Base-by-base conservation (phyloP, 2,113 vertebrate genomes). In the Cheirogaleus medius region DNA sequence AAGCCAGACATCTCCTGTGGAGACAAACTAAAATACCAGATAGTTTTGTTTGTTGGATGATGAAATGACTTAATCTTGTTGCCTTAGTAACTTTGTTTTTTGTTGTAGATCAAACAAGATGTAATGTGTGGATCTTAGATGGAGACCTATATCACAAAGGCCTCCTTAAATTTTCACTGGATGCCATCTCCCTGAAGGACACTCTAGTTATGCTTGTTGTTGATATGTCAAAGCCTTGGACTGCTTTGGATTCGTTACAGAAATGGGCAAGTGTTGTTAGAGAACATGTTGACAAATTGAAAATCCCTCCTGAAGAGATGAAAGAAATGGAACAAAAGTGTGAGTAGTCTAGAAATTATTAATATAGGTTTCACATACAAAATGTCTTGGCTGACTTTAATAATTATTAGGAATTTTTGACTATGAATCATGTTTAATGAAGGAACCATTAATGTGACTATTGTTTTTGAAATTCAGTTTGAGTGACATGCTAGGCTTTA, bases 81-180 rank as follows among this genome's bases (percentile, higher is more conserved):
- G 60, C 71, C 52, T 87, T 78, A 56, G 64, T 94, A 76, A 95
- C 27, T 86, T 93, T 87, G 17, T 95, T 94, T 94, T 60, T 98
- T 97, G 39, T 98, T 98, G 6, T 97, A 99, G 99, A 99, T 98
- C 99, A 99, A 78, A 99, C 99, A 86, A 99, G 99, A 97, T 99
- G 99, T 98, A 99, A 99, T 85, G 99, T 99, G 2, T 99, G 99
- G 99, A 99, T 99, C 97, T 98, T 99, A 97, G 99, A 99, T 95
- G 99, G 99, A 92, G 99, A 99, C 98, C 99, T 99, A 21, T 99
- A 99, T 98, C 99, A 99, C 98, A 99, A 99, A 98, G 99, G 99
- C 92, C 99, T 99, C 93, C 99, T 99, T 98, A 99, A 99, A 77
- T 99, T 99, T 92, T 99, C 99, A 0, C 98, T 99, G 97, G 99